A percentile compares a stretch with the other conserved stretches of the same genome.
Conservation (phyloP, 2,797 vertebrate species). For the Sebastes paucispinis region DNA sequence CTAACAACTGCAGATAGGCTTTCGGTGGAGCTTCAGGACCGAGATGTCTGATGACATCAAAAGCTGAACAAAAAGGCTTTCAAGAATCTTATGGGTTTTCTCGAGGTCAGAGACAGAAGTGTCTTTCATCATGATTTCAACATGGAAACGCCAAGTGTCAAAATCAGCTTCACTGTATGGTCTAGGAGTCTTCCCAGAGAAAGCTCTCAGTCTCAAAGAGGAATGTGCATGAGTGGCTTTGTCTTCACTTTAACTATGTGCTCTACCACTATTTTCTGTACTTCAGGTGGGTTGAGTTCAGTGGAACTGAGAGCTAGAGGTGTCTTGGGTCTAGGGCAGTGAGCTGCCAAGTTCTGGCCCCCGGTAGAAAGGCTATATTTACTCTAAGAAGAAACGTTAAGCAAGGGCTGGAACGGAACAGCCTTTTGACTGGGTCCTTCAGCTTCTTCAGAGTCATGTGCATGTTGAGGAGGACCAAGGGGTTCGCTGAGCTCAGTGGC, state of each 20-base stretch:
- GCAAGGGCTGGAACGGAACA: no score
- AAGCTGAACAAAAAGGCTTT: neutral
- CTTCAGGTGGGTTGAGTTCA: neutral
- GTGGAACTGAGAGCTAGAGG: neutral
- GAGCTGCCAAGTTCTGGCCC: no score
- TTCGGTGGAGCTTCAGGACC: neutral
- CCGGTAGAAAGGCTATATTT: no score
- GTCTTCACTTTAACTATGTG: neutral
- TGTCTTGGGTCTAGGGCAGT: neutral
- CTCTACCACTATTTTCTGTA: neutral
- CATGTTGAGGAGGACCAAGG: no score
- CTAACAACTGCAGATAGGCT: neutral
- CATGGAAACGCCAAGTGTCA: neutral
- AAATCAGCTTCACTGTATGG: neutral
- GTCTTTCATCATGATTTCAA: neutral
- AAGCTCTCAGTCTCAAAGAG: neutral
- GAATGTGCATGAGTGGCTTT: neutral
- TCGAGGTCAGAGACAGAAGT: neutral
- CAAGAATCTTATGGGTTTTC: neutral
- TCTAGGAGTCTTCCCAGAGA: neutral
- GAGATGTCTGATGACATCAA: neutral
- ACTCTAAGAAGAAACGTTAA: no score
- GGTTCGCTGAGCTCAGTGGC: no score
- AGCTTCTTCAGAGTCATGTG: no score
- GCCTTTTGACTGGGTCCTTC: no score